phyloP scores from a whole-genome alignment of 1,140 invertebrate genomes.

The Saccostrea glomerata region DNA sequence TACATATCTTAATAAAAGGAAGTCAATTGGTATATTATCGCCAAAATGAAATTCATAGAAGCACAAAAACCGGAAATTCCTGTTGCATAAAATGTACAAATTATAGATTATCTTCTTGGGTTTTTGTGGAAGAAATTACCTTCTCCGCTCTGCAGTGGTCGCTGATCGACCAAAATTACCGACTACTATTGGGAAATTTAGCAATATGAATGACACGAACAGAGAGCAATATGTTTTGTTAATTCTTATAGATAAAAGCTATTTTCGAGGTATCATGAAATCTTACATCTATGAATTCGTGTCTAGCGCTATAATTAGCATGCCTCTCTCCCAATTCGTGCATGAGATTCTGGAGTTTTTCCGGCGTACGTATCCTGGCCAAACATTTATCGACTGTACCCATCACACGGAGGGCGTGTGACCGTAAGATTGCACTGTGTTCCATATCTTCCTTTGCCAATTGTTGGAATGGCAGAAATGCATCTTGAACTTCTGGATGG shows the following conservation, averaged over 20 bases:
- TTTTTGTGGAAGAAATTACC: no score
- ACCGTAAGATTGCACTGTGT: slow-evolving; percentile 77
- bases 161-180: no score
- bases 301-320: slow-evolving; percentile 81
- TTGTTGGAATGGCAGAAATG: slow-evolving; percentile 81
- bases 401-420: slow-evolving; percentile 82
- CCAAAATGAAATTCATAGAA: not conserved
- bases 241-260: not conserved
- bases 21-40: not conserved
- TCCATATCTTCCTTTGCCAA: slow-evolving; percentile 79
- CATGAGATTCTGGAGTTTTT: slow-evolving; percentile 80
- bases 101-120: not conserved
- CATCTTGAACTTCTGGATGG: slow-evolving; percentile 60
- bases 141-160: no score
- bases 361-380: slow-evolving; percentile 80
- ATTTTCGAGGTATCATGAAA: not conserved
- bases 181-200: no score
- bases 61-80: not conserved
- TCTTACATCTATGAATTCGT: slow-evolving; percentile 82
- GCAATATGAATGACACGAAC: no score
- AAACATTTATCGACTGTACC: slow-evolving; percentile 83
- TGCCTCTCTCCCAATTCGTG: slow-evolving; percentile 81
- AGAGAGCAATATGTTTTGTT: not conserved
- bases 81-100: not conserved
- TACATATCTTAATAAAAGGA: not conserved